Evolutionary conservation across 2,888 invertebrate genomes (phyloP).

Genomic region (Trichopoda pennipes): DNA sequence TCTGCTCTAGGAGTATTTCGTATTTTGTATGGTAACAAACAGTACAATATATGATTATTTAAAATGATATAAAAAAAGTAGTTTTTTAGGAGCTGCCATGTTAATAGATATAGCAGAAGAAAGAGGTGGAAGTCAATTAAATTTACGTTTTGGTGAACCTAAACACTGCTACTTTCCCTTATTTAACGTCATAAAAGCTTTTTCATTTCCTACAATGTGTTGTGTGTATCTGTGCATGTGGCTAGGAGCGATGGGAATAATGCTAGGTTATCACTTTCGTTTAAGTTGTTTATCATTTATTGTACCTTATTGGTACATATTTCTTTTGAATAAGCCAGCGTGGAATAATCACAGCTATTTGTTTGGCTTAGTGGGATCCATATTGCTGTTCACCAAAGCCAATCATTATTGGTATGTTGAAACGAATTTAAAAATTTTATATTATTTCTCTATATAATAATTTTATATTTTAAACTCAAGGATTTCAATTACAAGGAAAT

Average conservation of each 20-base stretch:
- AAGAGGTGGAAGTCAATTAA: conserved; percentile 88
- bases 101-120: conserved; percentile 92
- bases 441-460: not conserved
- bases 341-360: conserved; percentile 98
- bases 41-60: not conserved
- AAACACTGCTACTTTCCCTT: conserved; percentile 92
- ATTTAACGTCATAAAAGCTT: conserved; percentile 85
- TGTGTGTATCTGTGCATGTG: conserved; percentile 89
- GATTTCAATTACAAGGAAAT: too few relatives aligned
- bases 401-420: conserved; percentile 88
- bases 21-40: conserved; percentile 88
- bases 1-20: conserved; percentile 89
- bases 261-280: conserved; percentile 89
- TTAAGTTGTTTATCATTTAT: conserved; percentile 86
- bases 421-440: not conserved
- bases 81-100: conserved; percentile 83
- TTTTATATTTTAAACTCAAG: too few relatives aligned
- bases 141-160: conserved; percentile 89
- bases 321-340: conserved; percentile 91
- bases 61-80: not conserved
- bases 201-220: conserved; percentile 89
- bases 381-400: conserved; percentile 88
- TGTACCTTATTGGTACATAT: conserved; percentile 92
- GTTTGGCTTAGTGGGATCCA: conserved; percentile 88
- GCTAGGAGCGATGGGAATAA: conserved; percentile 90